Evolutionary conservation across 2,888 invertebrate species (phyloP).

Genomic region (Latrodectus elegans): DNA sequence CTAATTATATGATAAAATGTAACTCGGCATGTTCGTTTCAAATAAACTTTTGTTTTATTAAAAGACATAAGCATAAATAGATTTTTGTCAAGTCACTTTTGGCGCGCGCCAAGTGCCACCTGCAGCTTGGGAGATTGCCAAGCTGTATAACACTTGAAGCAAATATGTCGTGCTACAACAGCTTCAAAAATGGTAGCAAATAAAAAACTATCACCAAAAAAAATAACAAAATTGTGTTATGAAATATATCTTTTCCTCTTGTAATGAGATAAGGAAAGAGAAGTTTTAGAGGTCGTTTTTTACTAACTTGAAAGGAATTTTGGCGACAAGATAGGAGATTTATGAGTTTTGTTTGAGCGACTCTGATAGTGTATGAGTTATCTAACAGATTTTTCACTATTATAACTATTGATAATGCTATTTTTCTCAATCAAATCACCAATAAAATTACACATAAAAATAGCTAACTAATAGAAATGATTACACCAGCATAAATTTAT

Average conservation of each 20-base stretch:
- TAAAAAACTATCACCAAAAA: background rate
- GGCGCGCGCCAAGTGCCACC: constrained; percentile 17
- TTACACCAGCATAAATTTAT: too few species aligned
- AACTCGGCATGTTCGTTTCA: background rate
- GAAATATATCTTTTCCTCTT: constrained; percentile 11
- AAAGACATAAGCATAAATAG: background rate
- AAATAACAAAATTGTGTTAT: constrained; percentile 5
- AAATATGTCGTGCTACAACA: constrained; percentile 30
- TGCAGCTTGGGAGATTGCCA: constrained; percentile 43
- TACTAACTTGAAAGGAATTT: background rate
- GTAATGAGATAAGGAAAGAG: constrained; percentile 14
- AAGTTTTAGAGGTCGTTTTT: constrained; percentile 44
- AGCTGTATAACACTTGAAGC: constrained; percentile 11
- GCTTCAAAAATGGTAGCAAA: constrained; percentile 1
- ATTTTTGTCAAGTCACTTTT: background rate
- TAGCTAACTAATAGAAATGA: too few species aligned
- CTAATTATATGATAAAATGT: background rate
- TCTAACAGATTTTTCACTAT: background rate
- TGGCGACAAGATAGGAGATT: constrained; percentile 18
- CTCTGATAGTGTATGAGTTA: background rate
- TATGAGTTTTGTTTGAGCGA: background rate
- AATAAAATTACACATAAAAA: too few species aligned
- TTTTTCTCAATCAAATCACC: too few species aligned
- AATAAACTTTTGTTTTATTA: background rate
- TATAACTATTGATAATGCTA: background rate